These are phyloP conservation scores for Mycogona germanica DNA, from an alignment of 2,888 invertebrate species.

Conservation along the genomic window DNA sequence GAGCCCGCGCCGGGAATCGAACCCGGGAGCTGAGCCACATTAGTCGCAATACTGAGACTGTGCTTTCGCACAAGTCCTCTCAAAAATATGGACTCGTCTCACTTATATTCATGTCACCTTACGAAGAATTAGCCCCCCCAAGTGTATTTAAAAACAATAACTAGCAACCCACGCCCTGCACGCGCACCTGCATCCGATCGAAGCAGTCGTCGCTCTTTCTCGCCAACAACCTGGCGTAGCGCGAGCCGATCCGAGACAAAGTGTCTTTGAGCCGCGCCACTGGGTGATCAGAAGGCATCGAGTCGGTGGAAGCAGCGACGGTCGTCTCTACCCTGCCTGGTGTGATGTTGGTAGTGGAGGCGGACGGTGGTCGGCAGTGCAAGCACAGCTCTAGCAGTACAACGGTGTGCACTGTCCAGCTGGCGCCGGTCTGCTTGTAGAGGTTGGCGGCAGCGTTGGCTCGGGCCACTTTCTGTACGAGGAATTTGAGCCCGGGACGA, in stretches of 20 bases:
- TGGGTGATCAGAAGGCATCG: no score
- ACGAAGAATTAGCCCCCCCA: no score
- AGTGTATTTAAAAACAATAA: no score
- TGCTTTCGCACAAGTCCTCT: no score
- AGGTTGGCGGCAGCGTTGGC: constrained; percentile 68
- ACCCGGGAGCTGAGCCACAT: no score
- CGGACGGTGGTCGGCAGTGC: constrained; percentile 43
- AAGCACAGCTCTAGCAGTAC: constrained; percentile 74
- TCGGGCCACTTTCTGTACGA: constrained; percentile 84
- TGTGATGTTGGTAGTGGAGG: constrained; percentile 30
- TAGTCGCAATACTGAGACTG: no score
- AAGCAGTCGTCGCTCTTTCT: constrained; percentile 36
- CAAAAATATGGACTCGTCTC: no score
- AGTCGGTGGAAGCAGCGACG: no score
- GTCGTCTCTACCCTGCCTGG: no score
- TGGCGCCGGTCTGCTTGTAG: constrained; percentile 84
- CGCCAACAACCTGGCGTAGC: constrained; percentile 40
- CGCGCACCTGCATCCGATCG: constrained; percentile 1
- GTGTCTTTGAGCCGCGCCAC: constrained; percentile 31
- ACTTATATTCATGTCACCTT: no score
- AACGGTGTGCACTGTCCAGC: constrained; percentile 69
- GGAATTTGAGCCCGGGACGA: constrained; percentile 82
- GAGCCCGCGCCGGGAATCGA: no score
- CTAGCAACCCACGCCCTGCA: no score
- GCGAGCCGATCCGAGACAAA: constrained; percentile 40